Evolutionary conservation across 2,797 vertebrate genomes (phyloP), one percentile per base, ranked within the genome.

Genomic region (Hydrolagus colliei): DNA sequence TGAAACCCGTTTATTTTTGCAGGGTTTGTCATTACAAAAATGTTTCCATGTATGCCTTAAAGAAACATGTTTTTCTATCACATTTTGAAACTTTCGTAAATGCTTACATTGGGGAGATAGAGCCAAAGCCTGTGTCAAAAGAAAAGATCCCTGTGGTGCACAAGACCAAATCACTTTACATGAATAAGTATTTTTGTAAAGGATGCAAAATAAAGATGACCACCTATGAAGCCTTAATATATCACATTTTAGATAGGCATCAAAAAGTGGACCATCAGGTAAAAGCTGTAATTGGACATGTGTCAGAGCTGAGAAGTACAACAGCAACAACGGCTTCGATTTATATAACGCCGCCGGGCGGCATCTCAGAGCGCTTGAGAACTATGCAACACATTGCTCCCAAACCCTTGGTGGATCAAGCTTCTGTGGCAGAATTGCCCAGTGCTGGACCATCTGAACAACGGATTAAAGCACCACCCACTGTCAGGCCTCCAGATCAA

Each of bases 41-140:
- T 35, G 65, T 71, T 18, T 84, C 79, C 10, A 35, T 84, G 65
- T 84, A 84, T 52, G 94, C 93, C 27, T 96, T 98, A 89, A 99
- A 98, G 93, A 98, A 98, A 90, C 98, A 99, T 63, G 94, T 99
- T 86, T 95, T 99, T 86, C 91, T 98, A 63, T 96, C 94, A 88
- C 98, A 99, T 90, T 94, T 97, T 79, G 91, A 95, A 41, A 88
- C 90, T 85, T 85, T 97, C 85, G 87, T 97, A 71, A 95, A 94
- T 87, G 90, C 91, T 0, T 98, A 96, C 88, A 97, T 96, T 14
- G 97, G 97, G 6, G 93, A 92, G 72, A 91, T 92, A 86, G 87
- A 90, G 2, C 88, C 67, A 35, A 63, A 68, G 65, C 88, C 88
- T 27, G 86, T 90, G 41, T 52, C 41, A 52, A 52, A 52, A 52